Conservation (phyloP, 1,140 invertebrate genomes). For the Thaumetopoea pityocampa region DNA sequence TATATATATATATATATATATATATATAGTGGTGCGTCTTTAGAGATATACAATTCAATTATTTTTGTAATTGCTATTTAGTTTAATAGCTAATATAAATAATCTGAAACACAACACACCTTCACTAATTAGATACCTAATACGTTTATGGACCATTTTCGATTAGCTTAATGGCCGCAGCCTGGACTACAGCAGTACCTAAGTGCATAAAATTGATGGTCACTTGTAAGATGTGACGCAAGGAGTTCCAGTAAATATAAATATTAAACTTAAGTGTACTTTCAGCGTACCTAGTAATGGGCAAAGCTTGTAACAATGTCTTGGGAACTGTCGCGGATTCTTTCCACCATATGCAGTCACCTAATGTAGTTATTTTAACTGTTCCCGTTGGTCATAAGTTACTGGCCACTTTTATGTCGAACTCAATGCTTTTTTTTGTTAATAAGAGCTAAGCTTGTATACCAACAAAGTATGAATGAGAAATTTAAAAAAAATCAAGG, state of each 20-base stretch:
- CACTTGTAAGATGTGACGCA: conserved; percentile 6
- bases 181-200: conserved; percentile 11
- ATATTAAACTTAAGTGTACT: conserved; percentile 64
- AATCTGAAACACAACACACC: no score
- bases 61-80: conserved; percentile 4
- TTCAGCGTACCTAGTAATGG: conserved; percentile 51
- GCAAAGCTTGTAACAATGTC: conserved; percentile 59
- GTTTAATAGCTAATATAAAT: no score
- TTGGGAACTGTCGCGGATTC: conserved; percentile 34
- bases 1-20: no score
- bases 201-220: conserved; percentile 14
- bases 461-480: background rate
- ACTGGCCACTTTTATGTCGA: conserved; percentile 5
- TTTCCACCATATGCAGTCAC: conserved; percentile 33
- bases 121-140: conserved; percentile 9
- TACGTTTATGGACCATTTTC: conserved; percentile 1
- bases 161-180: conserved; percentile 12
- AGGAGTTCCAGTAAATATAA: conserved; percentile 34
- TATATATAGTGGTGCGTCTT: no score
- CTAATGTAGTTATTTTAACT: conserved; percentile 30
- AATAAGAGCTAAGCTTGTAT: conserved; percentile 1
- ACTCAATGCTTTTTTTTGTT: conserved; percentile 6
- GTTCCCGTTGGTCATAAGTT: conserved; percentile 15
- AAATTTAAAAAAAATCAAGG: background rate
- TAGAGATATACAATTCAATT: conserved; percentile 7